phyloP scores from a whole-genome alignment of 2,888 invertebrate species.

The Keiferia lycopersicella region DNA sequence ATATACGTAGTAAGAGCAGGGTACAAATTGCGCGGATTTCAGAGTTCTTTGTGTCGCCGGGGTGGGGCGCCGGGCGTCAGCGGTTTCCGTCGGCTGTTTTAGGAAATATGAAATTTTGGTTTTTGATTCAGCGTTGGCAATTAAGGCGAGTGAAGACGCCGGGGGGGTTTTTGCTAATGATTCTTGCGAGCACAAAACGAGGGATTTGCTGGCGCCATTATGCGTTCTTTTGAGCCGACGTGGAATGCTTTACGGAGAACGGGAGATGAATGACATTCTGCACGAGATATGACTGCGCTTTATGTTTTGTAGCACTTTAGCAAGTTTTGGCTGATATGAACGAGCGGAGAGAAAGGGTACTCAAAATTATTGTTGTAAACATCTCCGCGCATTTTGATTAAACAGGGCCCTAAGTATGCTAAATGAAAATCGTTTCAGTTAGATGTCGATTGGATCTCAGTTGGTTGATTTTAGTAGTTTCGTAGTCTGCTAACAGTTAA shows the following conservation, averaged over 20 bases:
- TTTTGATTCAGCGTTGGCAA: conserved; percentile 44
- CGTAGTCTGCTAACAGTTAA: no score
- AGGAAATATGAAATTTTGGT: conserved; percentile 64
- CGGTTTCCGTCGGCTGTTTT: conserved; percentile 63
- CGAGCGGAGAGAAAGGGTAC: not conserved
- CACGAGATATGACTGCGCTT: not conserved
- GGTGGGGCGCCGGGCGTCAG: conserved; percentile 59
- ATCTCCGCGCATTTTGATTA: no score
- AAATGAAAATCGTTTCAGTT: no score
- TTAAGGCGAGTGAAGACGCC: conserved; percentile 27
- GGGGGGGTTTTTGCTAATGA: conserved; percentile 24
- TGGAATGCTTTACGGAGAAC: conserved; percentile 19
- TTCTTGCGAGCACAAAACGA: conserved; percentile 23
- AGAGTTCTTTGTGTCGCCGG: conserved; percentile 67
- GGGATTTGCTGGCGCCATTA: conserved; percentile 24
- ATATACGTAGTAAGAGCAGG: conserved; percentile 67
- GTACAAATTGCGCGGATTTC: conserved; percentile 76
- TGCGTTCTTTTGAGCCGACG: conserved; percentile 12
- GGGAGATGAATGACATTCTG: conserved; percentile 15
- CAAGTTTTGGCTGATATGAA: not conserved
- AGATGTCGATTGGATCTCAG: no score
- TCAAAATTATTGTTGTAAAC: not conserved
- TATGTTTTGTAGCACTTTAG: conserved; percentile 8
- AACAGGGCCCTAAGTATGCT: no score
- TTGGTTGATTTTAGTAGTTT: no score